phyloP scores from a whole-genome alignment of 2,113 vertebrate genomes.

The Apodemus speciosus region DNA sequence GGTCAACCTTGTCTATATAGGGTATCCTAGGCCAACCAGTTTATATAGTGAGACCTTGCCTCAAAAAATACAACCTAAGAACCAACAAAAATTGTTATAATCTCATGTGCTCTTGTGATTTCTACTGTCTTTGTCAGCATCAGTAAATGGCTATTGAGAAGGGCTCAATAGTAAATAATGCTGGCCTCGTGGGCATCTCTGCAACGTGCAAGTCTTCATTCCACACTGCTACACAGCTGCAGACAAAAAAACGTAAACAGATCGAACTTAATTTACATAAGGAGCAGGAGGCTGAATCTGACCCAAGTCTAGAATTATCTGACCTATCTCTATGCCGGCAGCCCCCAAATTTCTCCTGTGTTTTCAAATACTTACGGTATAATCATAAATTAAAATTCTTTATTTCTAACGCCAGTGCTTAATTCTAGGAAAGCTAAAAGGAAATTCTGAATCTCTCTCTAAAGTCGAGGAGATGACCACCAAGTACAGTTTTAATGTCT shows the following conservation, averaged over 20 bases:
- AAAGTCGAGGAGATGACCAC: background rate
- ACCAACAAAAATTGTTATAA: background rate
- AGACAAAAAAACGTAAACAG: background rate
- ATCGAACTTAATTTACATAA: background rate
- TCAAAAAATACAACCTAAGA: background rate
- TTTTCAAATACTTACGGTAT: background rate
- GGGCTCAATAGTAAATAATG: background rate
- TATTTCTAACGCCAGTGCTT: background rate
- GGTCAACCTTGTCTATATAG: background rate
- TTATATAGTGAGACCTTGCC: background rate
- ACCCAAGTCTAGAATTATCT: background rate
- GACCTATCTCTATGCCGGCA: background rate
- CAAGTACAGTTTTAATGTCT: background rate
- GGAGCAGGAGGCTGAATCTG: background rate
- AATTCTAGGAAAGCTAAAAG: background rate
- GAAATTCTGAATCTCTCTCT: constrained; percentile 15
- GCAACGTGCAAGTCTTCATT: background rate
- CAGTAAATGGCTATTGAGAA: background rate
- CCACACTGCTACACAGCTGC: background rate
- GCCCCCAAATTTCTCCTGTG: background rate
- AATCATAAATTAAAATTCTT: background rate
- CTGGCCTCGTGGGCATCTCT: background rate
- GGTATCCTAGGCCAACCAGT: no score
- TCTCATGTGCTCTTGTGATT: background rate
- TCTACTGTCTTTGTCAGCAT: background rate